Evolutionary conservation across 1,140 invertebrate species (phyloP), one percentile per base, ranked within the genome.

Genomic region (Temnothorax curvispinosus): DNA sequence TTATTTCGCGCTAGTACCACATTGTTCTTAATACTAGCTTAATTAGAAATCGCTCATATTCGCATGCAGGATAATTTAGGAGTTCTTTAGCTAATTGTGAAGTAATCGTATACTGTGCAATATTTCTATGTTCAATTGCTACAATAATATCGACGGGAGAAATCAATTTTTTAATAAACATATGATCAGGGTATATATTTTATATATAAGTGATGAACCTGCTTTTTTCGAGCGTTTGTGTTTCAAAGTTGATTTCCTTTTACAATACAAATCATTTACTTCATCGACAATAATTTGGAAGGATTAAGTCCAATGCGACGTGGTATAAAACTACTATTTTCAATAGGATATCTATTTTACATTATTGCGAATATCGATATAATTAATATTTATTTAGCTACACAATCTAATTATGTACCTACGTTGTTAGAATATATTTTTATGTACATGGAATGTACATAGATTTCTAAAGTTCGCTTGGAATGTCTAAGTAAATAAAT

Each of bases 1-100:
- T 56, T 65, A 90, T 80, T 27, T 74, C 67, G 71, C 65, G 77
- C 88, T 89, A 86, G 76, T 91, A 89, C 81, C 75, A 91, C 81
- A 89, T 69, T 78, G 67, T 69, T 54, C 58, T 71, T 89, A 76
- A 88, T 91, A 91, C 90, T 89, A 91, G 85, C 62, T 85, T 67
- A 86, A 78, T 38, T 56, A 88, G 21, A 88, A 21, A 74, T 87
- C 56, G 41, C 77, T 87, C 67, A 90, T 64, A 80, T 72, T 78
- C 44, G 21, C 90, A 91, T 91, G 90, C 90, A 91, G 50, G 52
- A 44, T 27, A 74, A 88, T 72, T 64, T 82, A 64, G 21, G 35
- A 27, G 50, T 71, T 88, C 41, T 60, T 78, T 27, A 86, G 77
- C 77, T 65, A 60, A 78, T 86, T 56, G 80, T 84, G 69, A 84